Evolutionary conservation across 2,797 vertebrate genomes (phyloP).

Genomic region (Siniperca obscura): DNA sequence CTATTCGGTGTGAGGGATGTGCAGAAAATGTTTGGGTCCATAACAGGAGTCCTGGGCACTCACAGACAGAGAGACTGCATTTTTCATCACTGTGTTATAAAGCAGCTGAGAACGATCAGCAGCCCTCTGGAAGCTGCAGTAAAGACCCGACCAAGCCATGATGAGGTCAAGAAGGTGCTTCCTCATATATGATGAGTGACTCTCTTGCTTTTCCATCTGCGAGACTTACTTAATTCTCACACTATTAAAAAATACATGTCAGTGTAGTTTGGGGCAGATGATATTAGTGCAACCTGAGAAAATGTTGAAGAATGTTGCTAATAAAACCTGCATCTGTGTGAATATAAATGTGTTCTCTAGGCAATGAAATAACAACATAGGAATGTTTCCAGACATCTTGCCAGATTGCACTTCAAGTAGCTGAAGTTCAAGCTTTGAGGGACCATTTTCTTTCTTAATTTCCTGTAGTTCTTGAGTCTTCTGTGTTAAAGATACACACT

Average conservation of each 20-base stretch:
- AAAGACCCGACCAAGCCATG: slow-evolving; percentile 9
- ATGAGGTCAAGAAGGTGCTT: slow-evolving; percentile 69
- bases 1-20: slow-evolving; percentile 40
- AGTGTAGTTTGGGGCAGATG: slow-evolving; percentile 1
- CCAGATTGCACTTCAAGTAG: slow-evolving; percentile 39
- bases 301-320: slow-evolving; percentile 8
- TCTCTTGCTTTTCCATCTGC: slow-evolving; percentile 4
- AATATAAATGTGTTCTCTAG: slow-evolving; percentile 32
- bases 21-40: slow-evolving; percentile 31
- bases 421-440: slow-evolving; percentile 19
- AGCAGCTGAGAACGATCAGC: slow-evolving; percentile 68
- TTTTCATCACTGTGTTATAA: slow-evolving; percentile 54
- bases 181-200: slow-evolving; percentile 34
- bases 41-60: slow-evolving; percentile 33
- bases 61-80: slow-evolving; percentile 28
- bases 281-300: not conserved
- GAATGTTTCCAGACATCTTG: slow-evolving; percentile 49
- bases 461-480: slow-evolving; percentile 5
- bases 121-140: not conserved
- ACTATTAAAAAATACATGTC: not conserved
- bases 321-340: slow-evolving; percentile 41
- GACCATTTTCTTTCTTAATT: slow-evolving; percentile 23
- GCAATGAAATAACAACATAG: slow-evolving; percentile 48
- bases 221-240: not conserved
- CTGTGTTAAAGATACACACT: not conserved